Percentiles rank a stretch among this genome's conserved stretches.
These are phyloP conservation scores for Gadopsis bispinosus DNA, from an alignment of 2,797 vertebrate genomes.

Conservation along the genomic window DNA sequence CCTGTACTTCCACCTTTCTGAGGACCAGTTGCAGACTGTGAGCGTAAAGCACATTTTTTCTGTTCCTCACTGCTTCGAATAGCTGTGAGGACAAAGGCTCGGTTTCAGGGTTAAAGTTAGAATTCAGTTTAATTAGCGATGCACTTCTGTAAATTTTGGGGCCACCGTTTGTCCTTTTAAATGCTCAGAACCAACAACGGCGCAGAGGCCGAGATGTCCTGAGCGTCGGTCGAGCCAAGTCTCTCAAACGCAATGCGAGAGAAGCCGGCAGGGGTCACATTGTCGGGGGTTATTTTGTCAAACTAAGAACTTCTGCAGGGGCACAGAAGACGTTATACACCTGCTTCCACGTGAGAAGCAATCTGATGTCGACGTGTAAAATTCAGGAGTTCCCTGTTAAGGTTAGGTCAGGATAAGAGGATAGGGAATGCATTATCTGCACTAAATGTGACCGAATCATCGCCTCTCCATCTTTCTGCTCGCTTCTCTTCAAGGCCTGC, in stretches of 20 bases:
- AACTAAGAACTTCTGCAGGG: not conserved
- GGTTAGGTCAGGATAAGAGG: not conserved
- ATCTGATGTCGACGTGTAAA: not conserved
- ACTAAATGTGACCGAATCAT: not conserved
- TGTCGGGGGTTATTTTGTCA: not conserved
- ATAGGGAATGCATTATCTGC: too few species aligned
- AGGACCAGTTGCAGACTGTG: not conserved
- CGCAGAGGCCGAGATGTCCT: not conserved
- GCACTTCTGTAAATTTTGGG: not conserved
- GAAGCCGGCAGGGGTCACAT: too few species aligned
- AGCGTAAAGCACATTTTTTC: not conserved
- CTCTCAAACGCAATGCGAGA: not conserved
- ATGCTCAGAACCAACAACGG: not conserved
- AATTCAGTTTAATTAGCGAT: too few species aligned
- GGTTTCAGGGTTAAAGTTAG: not conserved
- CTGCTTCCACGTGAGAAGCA: too few species aligned
- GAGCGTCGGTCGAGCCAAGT: not conserved
- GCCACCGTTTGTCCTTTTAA: too few species aligned
- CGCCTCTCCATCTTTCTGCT: not conserved
- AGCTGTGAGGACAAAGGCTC: not conserved
- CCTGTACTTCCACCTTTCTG: not conserved
- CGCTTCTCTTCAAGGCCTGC: conserved; percentile 84
- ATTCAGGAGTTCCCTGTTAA: not conserved
- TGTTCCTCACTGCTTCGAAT: not conserved
- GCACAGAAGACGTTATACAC: too few species aligned